Percentiles rank a stretch among this genome's conserved stretches.
Evolutionary conservation across 1,140 invertebrate species (phyloP).

Genomic region (Aphaenogaster rudis): DNA sequence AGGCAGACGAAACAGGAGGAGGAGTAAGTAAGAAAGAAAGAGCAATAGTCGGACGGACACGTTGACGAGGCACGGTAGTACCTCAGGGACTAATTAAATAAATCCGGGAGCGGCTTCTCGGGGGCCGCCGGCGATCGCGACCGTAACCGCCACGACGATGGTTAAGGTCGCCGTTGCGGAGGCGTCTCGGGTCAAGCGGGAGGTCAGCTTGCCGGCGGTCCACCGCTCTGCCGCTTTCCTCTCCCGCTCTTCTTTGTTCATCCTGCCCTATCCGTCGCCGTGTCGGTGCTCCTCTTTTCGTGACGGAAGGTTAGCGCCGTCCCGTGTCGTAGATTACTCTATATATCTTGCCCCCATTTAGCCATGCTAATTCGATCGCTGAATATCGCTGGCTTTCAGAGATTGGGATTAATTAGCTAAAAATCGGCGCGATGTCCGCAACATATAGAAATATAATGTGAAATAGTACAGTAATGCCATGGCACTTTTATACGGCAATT

Average conservation of each 20-base stretch:
- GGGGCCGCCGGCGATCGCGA: constrained; percentile 77
- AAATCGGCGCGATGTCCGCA: neutral
- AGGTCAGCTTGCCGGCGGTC: constrained; percentile 78
- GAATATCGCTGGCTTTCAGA: constrained; percentile 60
- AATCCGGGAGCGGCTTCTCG: constrained; percentile 83
- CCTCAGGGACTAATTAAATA: constrained; percentile 84
- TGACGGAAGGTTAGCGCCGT: constrained; percentile 63
- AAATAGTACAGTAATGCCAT: neutral
- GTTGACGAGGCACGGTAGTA: constrained; percentile 78
- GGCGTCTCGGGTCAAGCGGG: constrained; percentile 80
- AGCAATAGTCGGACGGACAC: constrained; percentile 73
- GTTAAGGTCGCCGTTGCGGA: constrained; percentile 80
- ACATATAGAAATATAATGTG: neutral
- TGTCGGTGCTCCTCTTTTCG: constrained; percentile 73
- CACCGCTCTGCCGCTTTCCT: constrained; percentile 67
- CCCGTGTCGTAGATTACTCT: constrained; percentile 65
- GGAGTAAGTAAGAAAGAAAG: constrained; percentile 38
- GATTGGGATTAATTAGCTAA: neutral
- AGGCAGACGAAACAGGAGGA: neutral
- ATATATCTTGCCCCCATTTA: constrained; percentile 51
- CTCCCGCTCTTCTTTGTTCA: constrained; percentile 58
- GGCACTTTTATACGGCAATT: neutral
- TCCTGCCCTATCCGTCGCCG: constrained; percentile 46
- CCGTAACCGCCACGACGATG: constrained; percentile 77
- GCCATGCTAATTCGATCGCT: constrained; percentile 69